Base-by-base conservation (phyloP, 2,888 invertebrate species). In the Cerceris rybyensis region DNA sequence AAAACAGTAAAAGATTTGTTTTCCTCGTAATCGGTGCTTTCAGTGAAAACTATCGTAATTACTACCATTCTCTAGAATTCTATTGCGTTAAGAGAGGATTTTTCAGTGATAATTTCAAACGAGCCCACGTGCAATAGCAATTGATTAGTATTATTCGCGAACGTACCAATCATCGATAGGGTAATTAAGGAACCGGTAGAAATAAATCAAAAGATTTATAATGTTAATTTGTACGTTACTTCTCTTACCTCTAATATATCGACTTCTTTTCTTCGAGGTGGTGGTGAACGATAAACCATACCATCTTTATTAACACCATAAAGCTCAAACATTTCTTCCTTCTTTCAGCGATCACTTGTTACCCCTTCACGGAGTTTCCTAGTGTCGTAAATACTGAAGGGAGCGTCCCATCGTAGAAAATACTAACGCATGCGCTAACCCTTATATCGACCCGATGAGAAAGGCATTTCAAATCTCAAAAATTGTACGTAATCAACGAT, bases 221-320 rank as follows among this genome's bases (percentile, higher is more conserved):
- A 52, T 14, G n/a, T 13, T 63, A 16, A 17, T 63, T 61, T 49
- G 50, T 7, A 17, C 17, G 13, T 16, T 59, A 9, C 0, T 28
- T 7, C 9, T 16, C 39, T 43, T 88, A 91, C 91, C 88, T 91
- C 91, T 39, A 91, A 81, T 78, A 91, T 91, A 68, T 91, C 91
- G 55, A 91, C 90, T 86, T 91, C 91, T 84, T 91, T 91, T 71
- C 90, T 86, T 71, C 90, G 86, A 5, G 90, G 90, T 13, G 89
- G 90, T 52, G 91, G 89, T 42, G 91, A 90, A 69, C 89, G 91
- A 81, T 91, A 91, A 67, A 90, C 88, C 88, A 91, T 91, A 16
- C 88, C 85, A 57, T 90, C 91, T 59, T 88, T 88, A 80, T 86
- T 86, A 11, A 90, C 85, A 16, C 91, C 91, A 66, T 91, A 91